Base-by-base conservation (phyloP, 2,888 invertebrate species). In the Beris morrisii region DNA sequence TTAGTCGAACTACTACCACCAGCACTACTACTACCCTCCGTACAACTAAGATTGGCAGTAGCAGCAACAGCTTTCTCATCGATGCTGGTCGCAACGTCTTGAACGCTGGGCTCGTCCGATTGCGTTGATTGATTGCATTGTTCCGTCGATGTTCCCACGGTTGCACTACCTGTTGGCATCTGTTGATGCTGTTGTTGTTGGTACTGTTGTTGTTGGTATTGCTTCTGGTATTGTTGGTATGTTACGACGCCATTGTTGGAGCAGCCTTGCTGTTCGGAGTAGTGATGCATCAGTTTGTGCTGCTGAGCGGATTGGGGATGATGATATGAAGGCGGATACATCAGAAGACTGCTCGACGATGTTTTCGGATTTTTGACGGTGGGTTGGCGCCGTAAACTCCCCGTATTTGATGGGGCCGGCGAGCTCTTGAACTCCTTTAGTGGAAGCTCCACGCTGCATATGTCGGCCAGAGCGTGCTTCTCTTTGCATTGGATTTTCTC, bases 401-500 rank as follows among this genome's bases (percentile, higher is more conserved):
- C 76, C 0, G 71, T 69, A 45, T 67, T 70, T 68, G 84, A 70
- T n/a, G 64, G 61, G 12, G 59, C 48, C 7, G 67, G 67, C 6
- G 86, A 85, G 54, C 83, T 84, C 71, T 85, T 85, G 74, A 86
- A 86, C 73, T 87, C 85, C 73, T 85, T 85, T 67, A 88, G 77
- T 48, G 87, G 86, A 54, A 91, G 82, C 73, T 91, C 88, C 15
- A 85, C 85, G 65, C 73, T 76, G 46, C 83, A 80, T 70, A 87
- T 85, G 71, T 87, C 87, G 3, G 85, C 84, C 73, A 87, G 78
- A 13, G 86, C 83, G 70, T 85, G 84, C 67, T 88, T 86, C 68
- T 83, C 83, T 71, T 79, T 79, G 57, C 75, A 72, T 43, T 83
- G 84, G 4, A 84, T 79, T 71, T 86, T 86, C 73, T 87, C 86